Evolutionary conservation across 2,113 vertebrate species (phyloP), one percentile per base, ranked within the genome.

Genomic region (Cyrtonyx montezumae): DNA sequence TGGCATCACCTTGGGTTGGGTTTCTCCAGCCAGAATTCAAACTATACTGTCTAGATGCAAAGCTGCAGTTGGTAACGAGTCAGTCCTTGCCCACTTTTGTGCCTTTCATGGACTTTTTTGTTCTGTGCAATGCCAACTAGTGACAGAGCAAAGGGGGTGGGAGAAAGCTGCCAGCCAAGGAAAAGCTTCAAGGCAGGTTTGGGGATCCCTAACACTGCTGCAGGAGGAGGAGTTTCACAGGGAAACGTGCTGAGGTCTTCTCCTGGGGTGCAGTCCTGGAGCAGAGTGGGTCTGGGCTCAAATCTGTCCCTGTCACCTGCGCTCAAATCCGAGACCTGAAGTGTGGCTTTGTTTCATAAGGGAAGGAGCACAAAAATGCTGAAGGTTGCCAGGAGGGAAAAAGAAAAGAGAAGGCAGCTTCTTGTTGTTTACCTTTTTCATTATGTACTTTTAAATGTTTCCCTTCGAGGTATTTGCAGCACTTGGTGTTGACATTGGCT

Each of bases 401-500:
- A 49, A 3, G 30, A 11, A 68, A 62, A 53, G 42, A 46, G 23
- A 42, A 34, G 40, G 51, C 66, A 22, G 48, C 40, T 84, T 5
- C 22, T 65, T 81, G 77, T 20, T 55, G 7, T 71, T 62, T 28
- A 48, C 34, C 45, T 36, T 51, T 49, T 53, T 13, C 13, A 2
- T 56, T 61, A 56, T 80, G 68, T 80, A 77, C 74, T 67, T 82
- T 34, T 40, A 77, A 63, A 49, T 0, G 0, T 42, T 77, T 69
- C 32, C 43, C 68, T 91, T 28, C 5, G 49, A 94, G 61, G 42
- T 69, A 34, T 61, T 86, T 34, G 0, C 36, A 53, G 76, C 51
- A 22, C 49, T 88, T 42, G 5, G 2, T 88, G 93, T 94, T 95
- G 94, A 70, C 21, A 1, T 80, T 96, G 93, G 94, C 95, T 80